phyloP scores from a whole-genome alignment of 2,888 invertebrate genomes.

The Xanthia icteritia region DNA sequence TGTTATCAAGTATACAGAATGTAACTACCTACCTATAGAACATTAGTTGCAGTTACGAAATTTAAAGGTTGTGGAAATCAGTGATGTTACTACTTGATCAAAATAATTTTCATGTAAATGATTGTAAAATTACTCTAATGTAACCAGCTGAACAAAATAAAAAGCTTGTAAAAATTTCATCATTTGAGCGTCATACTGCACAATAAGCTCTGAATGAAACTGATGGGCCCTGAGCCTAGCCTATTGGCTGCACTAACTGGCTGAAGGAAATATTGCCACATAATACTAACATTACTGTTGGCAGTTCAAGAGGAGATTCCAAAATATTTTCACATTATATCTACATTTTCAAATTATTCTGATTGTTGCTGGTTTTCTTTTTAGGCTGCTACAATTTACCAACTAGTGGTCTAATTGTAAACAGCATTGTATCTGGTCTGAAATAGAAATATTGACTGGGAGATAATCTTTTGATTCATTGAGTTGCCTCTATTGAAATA shows the following conservation, averaged over 20 bases:
- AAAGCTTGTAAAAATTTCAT: background rate
- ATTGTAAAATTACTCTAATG: background rate
- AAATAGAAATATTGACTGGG: background rate
- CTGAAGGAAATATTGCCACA: background rate
- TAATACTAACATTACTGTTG: background rate
- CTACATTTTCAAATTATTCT: background rate
- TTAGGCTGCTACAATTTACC: background rate
- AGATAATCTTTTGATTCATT: conserved; percentile 7
- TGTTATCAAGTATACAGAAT: background rate
- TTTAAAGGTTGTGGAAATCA: background rate
- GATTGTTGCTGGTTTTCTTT: background rate
- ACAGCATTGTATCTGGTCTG: background rate
- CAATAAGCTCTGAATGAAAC: background rate
- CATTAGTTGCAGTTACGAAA: background rate
- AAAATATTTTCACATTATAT: background rate
- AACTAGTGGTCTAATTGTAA: background rate
- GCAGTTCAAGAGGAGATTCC: too few species aligned
- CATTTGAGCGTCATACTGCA: background rate
- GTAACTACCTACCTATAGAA: background rate
- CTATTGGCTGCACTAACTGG: background rate
- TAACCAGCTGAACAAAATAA: background rate
- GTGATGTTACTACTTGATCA: background rate
- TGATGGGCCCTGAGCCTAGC: background rate
- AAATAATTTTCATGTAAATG: background rate
- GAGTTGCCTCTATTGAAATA: conserved; percentile 13